Evolutionary conservation across 2,797 vertebrate genomes (phyloP).

Genomic region (Heteromormyrus szaboi): DNA sequence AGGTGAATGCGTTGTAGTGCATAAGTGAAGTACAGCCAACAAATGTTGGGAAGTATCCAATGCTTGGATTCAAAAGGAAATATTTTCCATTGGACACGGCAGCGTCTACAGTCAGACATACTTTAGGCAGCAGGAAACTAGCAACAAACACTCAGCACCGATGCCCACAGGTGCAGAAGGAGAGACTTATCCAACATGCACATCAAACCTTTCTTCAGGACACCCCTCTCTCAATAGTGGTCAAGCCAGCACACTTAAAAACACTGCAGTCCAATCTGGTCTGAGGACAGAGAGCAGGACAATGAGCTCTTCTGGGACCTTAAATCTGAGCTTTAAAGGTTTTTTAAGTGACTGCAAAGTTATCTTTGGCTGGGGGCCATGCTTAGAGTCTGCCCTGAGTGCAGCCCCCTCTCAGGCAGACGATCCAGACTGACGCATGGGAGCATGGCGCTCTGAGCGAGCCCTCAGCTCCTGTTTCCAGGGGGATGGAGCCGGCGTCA

Average conservation of each 20-base stretch:
- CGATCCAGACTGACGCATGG: background rate
- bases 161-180: background rate
- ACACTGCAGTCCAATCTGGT: background rate
- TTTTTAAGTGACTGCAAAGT: conserved; percentile 1
- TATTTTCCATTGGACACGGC: conserved; percentile 37
- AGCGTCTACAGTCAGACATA: conserved; percentile 35
- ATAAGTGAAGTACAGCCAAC: background rate
- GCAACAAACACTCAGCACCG: conserved; percentile 25
- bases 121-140: conserved; percentile 37
- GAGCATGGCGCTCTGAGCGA: background rate
- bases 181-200: background rate
- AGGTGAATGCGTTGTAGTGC: background rate
- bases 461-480: background rate
- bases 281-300: background rate
- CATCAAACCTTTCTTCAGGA: conserved; percentile 19
- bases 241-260: background rate
- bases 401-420: background rate
- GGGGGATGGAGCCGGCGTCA: background rate
- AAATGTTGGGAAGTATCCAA: conserved; percentile 11
- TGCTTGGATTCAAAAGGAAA: conserved; percentile 29
- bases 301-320: background rate
- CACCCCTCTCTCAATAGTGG: conserved; percentile 10
- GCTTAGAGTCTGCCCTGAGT: background rate
- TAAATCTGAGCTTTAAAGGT: background rate
- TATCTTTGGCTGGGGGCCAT: conserved; percentile 5